A percentile compares a stretch with the other conserved stretches of the same genome.
phyloP scores from a whole-genome alignment of 2,888 invertebrate genomes.

The Blomia tropicalis region DNA sequence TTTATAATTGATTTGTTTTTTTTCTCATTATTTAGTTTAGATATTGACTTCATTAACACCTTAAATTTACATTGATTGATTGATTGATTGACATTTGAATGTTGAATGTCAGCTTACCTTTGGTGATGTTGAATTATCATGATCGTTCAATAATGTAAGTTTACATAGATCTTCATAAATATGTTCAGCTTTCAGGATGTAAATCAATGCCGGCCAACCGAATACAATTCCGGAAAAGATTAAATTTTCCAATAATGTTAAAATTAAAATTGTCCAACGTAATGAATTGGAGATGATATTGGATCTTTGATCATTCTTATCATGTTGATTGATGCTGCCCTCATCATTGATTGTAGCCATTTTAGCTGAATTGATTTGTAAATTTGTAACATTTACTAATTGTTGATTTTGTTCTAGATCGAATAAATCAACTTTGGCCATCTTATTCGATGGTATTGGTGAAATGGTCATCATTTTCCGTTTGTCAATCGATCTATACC shows the following conservation, averaged over 20 bases:
- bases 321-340: background rate
- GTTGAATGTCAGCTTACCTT: background rate
- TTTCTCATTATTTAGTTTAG: too few species aligned
- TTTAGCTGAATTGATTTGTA: background rate
- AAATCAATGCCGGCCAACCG: conserved; percentile 30
- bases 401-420: too few species aligned
- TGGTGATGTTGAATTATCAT: too few species aligned
- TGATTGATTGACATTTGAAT: background rate
- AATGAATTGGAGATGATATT: background rate
- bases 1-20: background rate
- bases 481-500: too few species aligned
- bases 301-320: background rate
- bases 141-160: background rate
- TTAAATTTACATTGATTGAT: background rate
- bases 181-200: conserved; percentile 29
- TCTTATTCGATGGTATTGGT: background rate
- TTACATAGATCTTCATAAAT: conserved; percentile 27
- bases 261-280: conserved; percentile 25
- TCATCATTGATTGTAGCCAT: background rate
- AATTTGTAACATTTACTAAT: background rate
- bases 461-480: background rate
- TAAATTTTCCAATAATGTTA: conserved; percentile 28
- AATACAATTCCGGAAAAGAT: conserved; percentile 30
- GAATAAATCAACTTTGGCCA: too few species aligned
- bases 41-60: too few species aligned